Base-by-base conservation (phyloP, 1,140 invertebrate genomes). In the Drosophila nikananu region DNA sequence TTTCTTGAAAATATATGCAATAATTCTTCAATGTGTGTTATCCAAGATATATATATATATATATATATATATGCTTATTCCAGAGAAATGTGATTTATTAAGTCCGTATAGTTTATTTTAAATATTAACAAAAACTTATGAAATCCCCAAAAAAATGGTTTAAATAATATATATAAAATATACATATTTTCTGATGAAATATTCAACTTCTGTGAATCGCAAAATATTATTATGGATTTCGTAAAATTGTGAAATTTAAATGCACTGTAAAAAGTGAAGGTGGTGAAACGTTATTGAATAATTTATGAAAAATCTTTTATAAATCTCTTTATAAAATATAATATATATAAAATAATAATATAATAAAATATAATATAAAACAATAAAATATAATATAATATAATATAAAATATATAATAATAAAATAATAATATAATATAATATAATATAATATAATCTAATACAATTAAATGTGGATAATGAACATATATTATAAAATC, bases 201-300 rank as follows among this genome's bases (percentile, higher is more conserved):
- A 15, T 32, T 32, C 3, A 30, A 52, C 0, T 8, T 21, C 2
- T 5, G 23, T 27, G 13, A 52, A 19, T 19, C 10, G 10, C 25
- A 2, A 52, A 12, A 21, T 21, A 32, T 55, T 21, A 21, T 32
- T 21, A 17, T 39, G 15, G 6, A 39, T 57, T 39, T 37, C 35
- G 5, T 41, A 13, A 19, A 6, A 37, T 58, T 58, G 55, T 58
- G 55, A 58, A 41, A 58, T 27, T 57, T 12, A 4, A n/a, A 41
- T 39, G 17, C 51, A 19, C 3, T 32, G 30, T 7, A 13, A 30
- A 52, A n/a, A n/a, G 6, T 30, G 6, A 0, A 13, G 12, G 19
- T 27, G 30, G 19, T 46, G 44, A 21, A 41, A 32, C 30, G 30
- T 32, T 32, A 32, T 32, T 32, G 30, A 32, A 32, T 32, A 32